phyloP scores from a whole-genome alignment of 2,797 vertebrate genomes.

The Alauda arvensis region DNA sequence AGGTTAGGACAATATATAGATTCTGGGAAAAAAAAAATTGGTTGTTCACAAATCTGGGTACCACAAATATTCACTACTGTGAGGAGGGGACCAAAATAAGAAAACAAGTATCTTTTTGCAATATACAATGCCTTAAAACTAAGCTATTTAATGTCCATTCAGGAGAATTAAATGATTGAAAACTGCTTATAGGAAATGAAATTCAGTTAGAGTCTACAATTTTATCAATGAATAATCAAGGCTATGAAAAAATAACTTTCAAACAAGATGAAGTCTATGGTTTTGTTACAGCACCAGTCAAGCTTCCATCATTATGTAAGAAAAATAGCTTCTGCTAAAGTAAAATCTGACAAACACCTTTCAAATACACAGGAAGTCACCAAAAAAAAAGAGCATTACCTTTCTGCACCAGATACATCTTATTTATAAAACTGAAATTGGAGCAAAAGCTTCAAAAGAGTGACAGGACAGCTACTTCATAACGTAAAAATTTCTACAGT shows the following conservation, averaged over 20 bases:
- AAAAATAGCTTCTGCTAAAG: neutral
- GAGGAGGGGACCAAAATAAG: fast-evolving
- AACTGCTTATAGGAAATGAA: neutral
- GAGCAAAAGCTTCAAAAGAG: neutral
- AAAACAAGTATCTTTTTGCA: neutral
- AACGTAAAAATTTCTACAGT: neutral
- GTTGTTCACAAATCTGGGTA: neutral
- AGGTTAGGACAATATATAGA: neutral
- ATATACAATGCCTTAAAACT: neutral
- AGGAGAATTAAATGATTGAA: neutral
- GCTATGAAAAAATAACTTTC: neutral
- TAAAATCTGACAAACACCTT: neutral
- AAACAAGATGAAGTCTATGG: neutral
- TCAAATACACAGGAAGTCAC: neutral
- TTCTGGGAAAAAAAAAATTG: too few species aligned
- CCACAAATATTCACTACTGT: neutral
- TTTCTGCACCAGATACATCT: neutral
- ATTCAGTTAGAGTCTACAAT: neutral
- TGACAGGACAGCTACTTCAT: neutral
- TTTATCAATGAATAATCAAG: neutral
- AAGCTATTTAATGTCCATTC: neutral
- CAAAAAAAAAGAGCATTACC: neutral
- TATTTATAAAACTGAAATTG: neutral
- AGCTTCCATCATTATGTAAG: neutral
- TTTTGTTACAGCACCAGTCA: neutral